A percentile compares a stretch with the other conserved stretches of the same genome.
Conservation (phyloP, 2,797 vertebrate genomes). For the Perodicticus potto region DNA sequence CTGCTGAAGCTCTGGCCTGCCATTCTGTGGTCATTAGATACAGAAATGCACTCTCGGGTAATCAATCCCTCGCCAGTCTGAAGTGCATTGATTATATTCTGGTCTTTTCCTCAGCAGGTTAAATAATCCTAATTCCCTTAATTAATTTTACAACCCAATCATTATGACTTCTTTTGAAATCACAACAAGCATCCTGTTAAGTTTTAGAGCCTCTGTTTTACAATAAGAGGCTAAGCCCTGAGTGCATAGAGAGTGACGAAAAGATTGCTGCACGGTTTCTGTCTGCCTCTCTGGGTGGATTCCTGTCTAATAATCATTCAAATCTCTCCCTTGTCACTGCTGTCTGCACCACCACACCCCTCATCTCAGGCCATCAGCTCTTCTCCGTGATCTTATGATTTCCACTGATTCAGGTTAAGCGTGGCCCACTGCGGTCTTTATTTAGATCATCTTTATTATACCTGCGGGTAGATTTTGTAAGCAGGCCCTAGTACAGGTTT, state of each 20-base stretch:
- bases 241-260: not conserved
- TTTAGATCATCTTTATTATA: constrained; percentile 69
- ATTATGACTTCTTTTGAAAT: constrained; percentile 48
- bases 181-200: constrained; percentile 15
- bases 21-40: not conserved
- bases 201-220: constrained; percentile 8
- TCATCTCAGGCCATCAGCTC: constrained; percentile 65
- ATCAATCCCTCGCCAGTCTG: not conserved
- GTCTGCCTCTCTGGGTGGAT: not conserved
- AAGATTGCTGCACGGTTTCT: not conserved
- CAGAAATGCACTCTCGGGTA: not conserved
- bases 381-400: constrained; percentile 51
- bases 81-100: not conserved
- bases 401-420: constrained; percentile 72
- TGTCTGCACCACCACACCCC: not conserved
- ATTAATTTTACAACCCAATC: constrained; percentile 45
- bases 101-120: not conserved
- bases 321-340: not conserved
- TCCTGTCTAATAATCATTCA: not conserved
- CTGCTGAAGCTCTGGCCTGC: not conserved
- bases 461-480: constrained; percentile 77
- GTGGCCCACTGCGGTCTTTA: constrained; percentile 32
- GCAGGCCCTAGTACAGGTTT: constrained; percentile 52
- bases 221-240: not conserved
- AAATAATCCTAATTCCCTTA: not conserved